phyloP scores from a whole-genome alignment of 2,888 invertebrate genomes.

The Pedicia rivosa region DNA sequence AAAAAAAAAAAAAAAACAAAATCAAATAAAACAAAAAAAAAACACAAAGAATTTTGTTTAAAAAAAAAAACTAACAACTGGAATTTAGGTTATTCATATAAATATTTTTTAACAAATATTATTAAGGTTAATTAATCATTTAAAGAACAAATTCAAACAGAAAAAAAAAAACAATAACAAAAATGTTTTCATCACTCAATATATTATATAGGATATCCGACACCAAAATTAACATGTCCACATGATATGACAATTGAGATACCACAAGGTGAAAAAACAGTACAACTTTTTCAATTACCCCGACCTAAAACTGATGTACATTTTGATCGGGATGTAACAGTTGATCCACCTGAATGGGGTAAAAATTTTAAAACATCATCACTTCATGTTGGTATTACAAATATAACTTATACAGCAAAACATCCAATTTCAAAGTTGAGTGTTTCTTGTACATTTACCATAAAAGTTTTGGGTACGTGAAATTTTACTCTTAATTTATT shows the following conservation, averaged over 20 bases:
- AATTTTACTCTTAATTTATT: neutral
- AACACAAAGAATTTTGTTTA: too few relatives aligned
- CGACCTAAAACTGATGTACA: constrained; percentile 37
- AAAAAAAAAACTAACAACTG: too few relatives aligned
- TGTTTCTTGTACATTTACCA: constrained; percentile 12
- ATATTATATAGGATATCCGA: constrained; percentile 27
- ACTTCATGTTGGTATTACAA: constrained; percentile 32
- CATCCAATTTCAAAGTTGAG: constrained; percentile 32
- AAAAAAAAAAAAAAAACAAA: too few relatives aligned
- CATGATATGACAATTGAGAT: constrained; percentile 32
- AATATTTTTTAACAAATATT: too few relatives aligned
- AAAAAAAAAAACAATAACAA: neutral
- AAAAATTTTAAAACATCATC: constrained; percentile 31
- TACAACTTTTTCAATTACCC: constrained; percentile 33
- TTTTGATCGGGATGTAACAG: constrained; percentile 33
- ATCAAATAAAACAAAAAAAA: too few relatives aligned
- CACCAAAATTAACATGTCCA: constrained; percentile 36
- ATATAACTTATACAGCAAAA: constrained; percentile 33
- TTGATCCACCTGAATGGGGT: constrained; percentile 35
- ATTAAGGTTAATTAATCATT: too few relatives aligned
- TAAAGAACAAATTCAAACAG: too few relatives aligned
- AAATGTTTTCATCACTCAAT: neutral
- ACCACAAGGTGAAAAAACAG: constrained; percentile 28
- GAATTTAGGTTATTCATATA: too few relatives aligned
- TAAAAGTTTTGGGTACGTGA: constrained; percentile 12